phyloP scores from a whole-genome alignment of 2,797 vertebrate species.

The Melanotaenia pygmaea region DNA sequence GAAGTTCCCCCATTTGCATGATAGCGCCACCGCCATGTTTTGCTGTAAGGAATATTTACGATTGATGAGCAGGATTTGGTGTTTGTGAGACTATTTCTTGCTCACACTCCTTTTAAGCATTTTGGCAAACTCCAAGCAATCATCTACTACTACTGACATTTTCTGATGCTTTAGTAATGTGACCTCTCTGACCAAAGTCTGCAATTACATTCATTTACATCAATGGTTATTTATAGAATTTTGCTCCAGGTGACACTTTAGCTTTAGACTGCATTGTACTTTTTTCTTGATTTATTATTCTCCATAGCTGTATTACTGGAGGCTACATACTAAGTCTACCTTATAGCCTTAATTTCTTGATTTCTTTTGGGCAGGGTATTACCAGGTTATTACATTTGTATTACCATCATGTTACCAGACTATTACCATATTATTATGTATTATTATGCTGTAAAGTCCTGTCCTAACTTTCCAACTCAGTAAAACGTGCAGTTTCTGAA shows the following conservation, averaged over 20 bases:
- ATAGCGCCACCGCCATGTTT: neutral
- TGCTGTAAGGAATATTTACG: neutral
- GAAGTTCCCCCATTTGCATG: too few relatives aligned
- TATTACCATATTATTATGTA: too few relatives aligned
- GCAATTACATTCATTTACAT: too few relatives aligned
- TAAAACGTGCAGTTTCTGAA: too few relatives aligned
- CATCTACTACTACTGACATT: neutral
- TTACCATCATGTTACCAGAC: too few relatives aligned
- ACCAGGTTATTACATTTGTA: too few relatives aligned
- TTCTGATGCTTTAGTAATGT: neutral
- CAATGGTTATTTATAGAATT: neutral
- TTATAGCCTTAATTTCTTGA: neutral
- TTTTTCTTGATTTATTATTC: neutral
- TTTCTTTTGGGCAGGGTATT: neutral
- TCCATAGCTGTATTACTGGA: neutral
- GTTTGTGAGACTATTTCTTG: too few relatives aligned
- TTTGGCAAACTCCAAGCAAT: neutral
- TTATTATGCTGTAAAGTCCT: too few relatives aligned
- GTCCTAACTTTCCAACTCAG: neutral
- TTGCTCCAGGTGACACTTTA: neutral
- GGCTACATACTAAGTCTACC: too few relatives aligned
- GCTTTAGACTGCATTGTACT: neutral
- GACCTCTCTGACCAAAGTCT: neutral
- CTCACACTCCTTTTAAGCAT: neutral
- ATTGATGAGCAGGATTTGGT: too few relatives aligned